Base-by-base conservation (phyloP, 2,113 vertebrate species). In the Paramormyrops kingsleyae region DNA sequence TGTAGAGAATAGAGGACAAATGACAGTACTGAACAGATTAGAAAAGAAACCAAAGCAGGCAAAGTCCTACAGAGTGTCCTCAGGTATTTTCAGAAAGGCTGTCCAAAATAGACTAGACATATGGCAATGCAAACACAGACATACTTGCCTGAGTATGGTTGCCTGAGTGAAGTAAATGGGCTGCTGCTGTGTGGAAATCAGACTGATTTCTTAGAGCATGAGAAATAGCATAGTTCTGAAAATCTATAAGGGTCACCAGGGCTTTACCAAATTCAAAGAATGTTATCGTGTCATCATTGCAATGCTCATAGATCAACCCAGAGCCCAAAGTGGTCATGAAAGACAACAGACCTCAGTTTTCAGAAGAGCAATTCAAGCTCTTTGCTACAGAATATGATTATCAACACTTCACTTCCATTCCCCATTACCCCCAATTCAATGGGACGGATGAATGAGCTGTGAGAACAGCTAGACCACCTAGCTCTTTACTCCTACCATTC, bases 81-180 rank as follows among this genome's bases (percentile, higher is more conserved):
- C 19, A 24, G 6, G 3, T 83, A 90, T 9, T 15, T 90, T 5
- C 5, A 39, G 3, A 46, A 80, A 19, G 86, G 90, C 0, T 89
- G 89, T 59, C 87, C 59, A 10, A 62, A 66, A 24, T 49, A 83
- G 12, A 44, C 50, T 2, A 90, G 62, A 42, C 59, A 83, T 42
- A 52, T 66, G n/a, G 42, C 87, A 10, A 39, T 74, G 31, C 70
- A 39, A 89, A 15, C 9, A n/a, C 2, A n/a, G 24, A 5, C 56
- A 12, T 89, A 87, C 56, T 91, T 87, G 17, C 50, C n/a, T 66
- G 83, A 90, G 9, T 42, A 31, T 42, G 42, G 83, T 5, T 80
- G 42, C 80, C 84, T 90, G 12, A 88, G 70, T 52, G 27, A 91
- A 89, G 13, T 86, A 12, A 47, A 85, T 59, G 66, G 84, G 35